phyloP scores from a whole-genome alignment of 2,113 vertebrate species.

The Acinonyx jubatus region DNA sequence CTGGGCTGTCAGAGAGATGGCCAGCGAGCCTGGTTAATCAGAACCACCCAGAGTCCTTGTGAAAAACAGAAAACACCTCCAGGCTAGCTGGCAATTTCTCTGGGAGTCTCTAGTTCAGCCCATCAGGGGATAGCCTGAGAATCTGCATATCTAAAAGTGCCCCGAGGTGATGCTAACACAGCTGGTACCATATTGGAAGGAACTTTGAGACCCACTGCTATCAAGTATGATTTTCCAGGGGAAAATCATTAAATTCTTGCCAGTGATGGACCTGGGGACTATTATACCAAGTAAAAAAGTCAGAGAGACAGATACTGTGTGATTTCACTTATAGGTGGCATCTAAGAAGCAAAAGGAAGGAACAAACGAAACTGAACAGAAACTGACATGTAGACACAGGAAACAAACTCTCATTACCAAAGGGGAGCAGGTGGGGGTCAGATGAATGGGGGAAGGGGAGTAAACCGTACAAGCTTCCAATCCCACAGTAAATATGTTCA shows the following conservation, averaged over 20 bases:
- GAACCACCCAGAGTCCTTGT: not conserved
- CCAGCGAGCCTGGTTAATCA: accelerated
- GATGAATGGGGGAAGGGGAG: not conserved
- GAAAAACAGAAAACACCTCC: accelerated
- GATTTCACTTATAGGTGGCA: not conserved
- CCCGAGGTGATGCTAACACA: accelerated
- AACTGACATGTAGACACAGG: not conserved
- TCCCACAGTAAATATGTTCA: not conserved
- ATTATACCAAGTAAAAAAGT: not conserved
- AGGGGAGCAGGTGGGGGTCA: not conserved
- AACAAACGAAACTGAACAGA: not conserved
- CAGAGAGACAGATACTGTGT: not conserved
- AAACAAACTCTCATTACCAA: not conserved
- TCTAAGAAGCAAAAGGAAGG: not conserved
- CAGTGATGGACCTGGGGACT: not conserved
- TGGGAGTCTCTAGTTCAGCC: accelerated
- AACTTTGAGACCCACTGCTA: not conserved
- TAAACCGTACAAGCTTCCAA: too few species aligned
- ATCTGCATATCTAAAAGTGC: not conserved
- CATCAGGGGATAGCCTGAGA: too few species aligned
- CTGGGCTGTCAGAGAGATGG: not conserved
- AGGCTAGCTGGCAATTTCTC: too few species aligned
- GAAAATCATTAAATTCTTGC: accelerated
- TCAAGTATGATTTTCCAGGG: accelerated
- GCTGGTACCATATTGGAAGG: accelerated